Evolutionary conservation across 2,797 vertebrate genomes (phyloP).

Genomic region (Leptodactylus fallax): DNA sequence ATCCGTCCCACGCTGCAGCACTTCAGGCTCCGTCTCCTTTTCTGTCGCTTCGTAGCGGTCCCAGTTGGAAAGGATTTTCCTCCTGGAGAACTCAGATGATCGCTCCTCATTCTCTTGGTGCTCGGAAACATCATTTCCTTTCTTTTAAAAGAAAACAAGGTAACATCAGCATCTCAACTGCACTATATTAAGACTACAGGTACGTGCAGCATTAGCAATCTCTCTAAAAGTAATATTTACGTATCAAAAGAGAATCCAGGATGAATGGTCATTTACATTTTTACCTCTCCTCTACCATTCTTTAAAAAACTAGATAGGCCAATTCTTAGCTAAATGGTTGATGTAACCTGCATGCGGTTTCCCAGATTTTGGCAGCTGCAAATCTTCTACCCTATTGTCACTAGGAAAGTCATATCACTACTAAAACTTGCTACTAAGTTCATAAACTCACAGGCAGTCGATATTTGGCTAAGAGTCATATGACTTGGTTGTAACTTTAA

Average conservation of each 20-base stretch:
- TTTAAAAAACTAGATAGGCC: background rate
- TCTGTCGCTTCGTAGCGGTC: conserved; percentile 76
- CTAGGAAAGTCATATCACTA: background rate
- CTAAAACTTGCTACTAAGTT: background rate
- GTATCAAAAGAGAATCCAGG: background rate
- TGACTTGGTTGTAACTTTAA: no score
- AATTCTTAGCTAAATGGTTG: no score
- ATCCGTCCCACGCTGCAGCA: conserved; percentile 77
- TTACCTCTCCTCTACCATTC: background rate
- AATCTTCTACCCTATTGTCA: background rate
- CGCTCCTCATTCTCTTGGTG: conserved; percentile 65
- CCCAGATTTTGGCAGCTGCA: background rate
- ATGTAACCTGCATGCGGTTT: no score
- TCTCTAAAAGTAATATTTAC: background rate
- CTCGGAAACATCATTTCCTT: conserved; percentile 58
- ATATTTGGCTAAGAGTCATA: no score
- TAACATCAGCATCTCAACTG: background rate
- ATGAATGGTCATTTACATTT: background rate
- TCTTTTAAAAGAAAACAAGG: conserved; percentile 26
- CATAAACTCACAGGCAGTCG: no score
- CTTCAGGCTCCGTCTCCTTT: conserved; percentile 69
- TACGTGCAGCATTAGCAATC: background rate
- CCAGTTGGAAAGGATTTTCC: conserved; percentile 83
- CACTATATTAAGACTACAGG: background rate
- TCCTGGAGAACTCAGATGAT: conserved; percentile 74